A percentile compares a stretch with the other conserved stretches of the same genome.
Conservation (phyloP, 2,888 invertebrate species). For the Timandra comae region DNA sequence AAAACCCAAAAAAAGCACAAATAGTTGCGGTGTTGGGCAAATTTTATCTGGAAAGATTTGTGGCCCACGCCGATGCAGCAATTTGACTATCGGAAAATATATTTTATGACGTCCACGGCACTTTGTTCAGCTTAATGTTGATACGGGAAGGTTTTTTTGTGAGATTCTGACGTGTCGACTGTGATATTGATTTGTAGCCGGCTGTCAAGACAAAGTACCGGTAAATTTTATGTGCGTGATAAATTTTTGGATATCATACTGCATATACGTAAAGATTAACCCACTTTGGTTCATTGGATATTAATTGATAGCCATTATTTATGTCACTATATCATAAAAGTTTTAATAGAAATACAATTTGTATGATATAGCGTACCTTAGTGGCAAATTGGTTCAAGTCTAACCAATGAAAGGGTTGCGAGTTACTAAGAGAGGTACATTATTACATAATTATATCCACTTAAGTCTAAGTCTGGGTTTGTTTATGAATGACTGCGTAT, state of each 20-base stretch:
- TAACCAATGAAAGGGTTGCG: too few species aligned
- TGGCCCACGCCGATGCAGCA: constrained; percentile 59
- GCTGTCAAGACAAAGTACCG: constrained; percentile 9
- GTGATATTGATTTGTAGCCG: constrained; percentile 33
- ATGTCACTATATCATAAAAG: too few species aligned
- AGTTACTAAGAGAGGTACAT: too few species aligned
- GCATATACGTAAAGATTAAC: too few species aligned
- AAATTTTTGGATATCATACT: constrained; percentile 1
- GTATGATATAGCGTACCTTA: too few species aligned
- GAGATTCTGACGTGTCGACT: constrained; percentile 28
- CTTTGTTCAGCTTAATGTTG: constrained; percentile 57
- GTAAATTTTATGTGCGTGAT: constrained; percentile 6
- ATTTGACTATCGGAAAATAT: constrained; percentile 72
- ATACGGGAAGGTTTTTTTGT: constrained; percentile 36
- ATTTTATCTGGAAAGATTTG: constrained; percentile 70
- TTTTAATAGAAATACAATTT: too few species aligned
- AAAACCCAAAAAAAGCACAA: too few species aligned
- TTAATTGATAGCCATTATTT: too few species aligned
- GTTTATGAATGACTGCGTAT: too few species aligned
- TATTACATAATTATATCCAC: too few species aligned
- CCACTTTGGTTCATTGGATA: constrained; percentile 9
- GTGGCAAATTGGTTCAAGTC: too few species aligned
- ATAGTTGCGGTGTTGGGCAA: constrained; percentile 39
- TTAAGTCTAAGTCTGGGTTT: too few species aligned
- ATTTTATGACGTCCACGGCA: constrained; percentile 63